Evolutionary conservation across 2,113 vertebrate species (phyloP).

Genomic region (Bambusicola thoracicus): DNA sequence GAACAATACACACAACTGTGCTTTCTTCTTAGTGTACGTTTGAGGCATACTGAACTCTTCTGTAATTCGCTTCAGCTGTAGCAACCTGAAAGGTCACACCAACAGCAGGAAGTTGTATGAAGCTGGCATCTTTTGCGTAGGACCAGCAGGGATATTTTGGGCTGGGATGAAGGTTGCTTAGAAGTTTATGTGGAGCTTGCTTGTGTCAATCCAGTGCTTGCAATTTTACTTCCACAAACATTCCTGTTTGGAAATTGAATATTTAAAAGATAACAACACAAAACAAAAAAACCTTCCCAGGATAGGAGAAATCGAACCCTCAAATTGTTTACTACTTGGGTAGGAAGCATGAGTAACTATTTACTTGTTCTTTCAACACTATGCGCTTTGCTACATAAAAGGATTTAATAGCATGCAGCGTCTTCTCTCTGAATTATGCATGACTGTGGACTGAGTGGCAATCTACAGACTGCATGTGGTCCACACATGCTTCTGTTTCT

Average conservation of each 20-base stretch:
- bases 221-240: not conserved
- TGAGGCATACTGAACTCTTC: slow-evolving; percentile 31
- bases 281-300: not conserved
- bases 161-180: not conserved
- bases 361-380: not conserved
- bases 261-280: not conserved
- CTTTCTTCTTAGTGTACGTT: slow-evolving; percentile 38
- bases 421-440: not conserved
- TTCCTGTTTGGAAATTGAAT: not conserved
- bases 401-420: not conserved
- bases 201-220: not conserved
- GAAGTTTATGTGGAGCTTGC: not conserved
- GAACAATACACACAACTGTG: not conserved
- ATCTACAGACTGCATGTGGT: not conserved
- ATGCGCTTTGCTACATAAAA: not conserved
- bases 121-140: slow-evolving; percentile 28
- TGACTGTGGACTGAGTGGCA: not conserved
- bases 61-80: slow-evolving; percentile 20
- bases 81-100: slow-evolving; percentile 50
- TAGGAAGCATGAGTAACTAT: not conserved
- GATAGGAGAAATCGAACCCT: not conserved
- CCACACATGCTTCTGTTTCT: not conserved
- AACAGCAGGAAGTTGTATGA: slow-evolving; percentile 42
- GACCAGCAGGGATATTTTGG: slow-evolving; percentile 46
- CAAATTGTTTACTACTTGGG: not conserved